phyloP scores from a whole-genome alignment of 2,888 invertebrate species.

The Apodemia zela region DNA sequence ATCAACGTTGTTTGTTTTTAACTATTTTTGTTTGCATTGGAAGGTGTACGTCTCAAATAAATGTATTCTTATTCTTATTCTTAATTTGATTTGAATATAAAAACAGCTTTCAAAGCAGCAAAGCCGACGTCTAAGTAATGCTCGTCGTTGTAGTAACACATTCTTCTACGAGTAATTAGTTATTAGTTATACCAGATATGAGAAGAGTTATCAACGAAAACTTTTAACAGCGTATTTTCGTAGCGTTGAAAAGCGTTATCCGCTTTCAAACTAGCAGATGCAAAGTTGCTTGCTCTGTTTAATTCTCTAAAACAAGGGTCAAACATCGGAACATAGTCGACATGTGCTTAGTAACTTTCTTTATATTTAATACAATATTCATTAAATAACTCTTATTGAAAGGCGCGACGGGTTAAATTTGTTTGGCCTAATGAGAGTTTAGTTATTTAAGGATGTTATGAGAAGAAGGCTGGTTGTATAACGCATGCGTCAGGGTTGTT shows the following conservation, averaged over 20 bases:
- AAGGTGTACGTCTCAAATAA: too few relatives aligned
- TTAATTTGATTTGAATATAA: too few relatives aligned
- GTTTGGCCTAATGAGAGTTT: conserved; percentile 29
- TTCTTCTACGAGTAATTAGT: too few relatives aligned
- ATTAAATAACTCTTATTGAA: conserved; percentile 30
- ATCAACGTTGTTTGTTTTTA: too few relatives aligned
- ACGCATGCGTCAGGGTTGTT: conserved; percentile 63
- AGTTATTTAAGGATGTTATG: conserved; percentile 43
- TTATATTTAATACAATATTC: conserved; percentile 16
- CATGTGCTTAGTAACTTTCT: conserved; percentile 36
- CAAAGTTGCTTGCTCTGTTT: conserved; percentile 24
- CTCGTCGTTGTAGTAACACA: too few relatives aligned
- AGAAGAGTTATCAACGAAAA: background rate
- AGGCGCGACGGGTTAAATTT: conserved; percentile 39
- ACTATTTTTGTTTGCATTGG: too few relatives aligned
- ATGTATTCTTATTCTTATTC: too few relatives aligned
- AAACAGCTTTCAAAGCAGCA: too few relatives aligned
- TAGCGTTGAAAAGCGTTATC: background rate
- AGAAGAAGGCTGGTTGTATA: conserved; percentile 55
- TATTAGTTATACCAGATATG: too few relatives aligned
- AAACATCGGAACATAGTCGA: conserved; percentile 29
- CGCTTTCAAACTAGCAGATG: conserved; percentile 9
- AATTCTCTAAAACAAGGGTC: conserved; percentile 32
- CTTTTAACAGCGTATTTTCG: background rate
- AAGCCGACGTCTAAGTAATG: too few relatives aligned